Evolutionary conservation across 2,113 vertebrate species (phyloP).

Genomic region (Smithornis capensis): DNA sequence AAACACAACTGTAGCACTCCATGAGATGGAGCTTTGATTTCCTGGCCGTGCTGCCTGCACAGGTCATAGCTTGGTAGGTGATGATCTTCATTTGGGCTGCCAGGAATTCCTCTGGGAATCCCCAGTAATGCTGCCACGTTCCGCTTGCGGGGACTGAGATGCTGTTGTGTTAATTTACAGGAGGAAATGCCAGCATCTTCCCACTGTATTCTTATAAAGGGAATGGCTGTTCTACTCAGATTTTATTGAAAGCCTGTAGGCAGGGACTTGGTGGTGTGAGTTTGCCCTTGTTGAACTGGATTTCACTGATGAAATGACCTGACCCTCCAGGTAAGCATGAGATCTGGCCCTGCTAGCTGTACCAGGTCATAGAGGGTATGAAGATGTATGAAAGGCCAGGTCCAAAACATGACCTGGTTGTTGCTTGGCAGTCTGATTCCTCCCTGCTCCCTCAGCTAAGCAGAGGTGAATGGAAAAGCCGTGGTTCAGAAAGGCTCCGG

Average conservation of each 20-base stretch:
- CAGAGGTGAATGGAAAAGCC: neutral
- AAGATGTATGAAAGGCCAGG: neutral
- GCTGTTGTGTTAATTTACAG: slow-evolving; percentile 20
- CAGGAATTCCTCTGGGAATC: slow-evolving; percentile 48
- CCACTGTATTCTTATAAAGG: neutral
- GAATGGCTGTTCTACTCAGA: neutral
- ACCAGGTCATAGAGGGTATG: neutral
- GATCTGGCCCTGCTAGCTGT: neutral
- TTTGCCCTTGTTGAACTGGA: neutral
- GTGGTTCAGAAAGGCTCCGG: neutral
- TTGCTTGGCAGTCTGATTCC: slow-evolving; percentile 26
- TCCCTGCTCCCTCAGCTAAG: slow-evolving; percentile 21
- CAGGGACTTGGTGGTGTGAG: neutral
- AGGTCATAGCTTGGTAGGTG: neutral
- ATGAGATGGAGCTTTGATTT: slow-evolving; percentile 1
- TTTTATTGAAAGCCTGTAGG: neutral
- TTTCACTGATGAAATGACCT: neutral
- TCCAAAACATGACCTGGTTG: slow-evolving; percentile 30
- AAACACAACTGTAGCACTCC: neutral
- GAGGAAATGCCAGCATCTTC: slow-evolving; percentile 39
- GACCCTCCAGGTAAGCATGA: neutral
- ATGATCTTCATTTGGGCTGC: slow-evolving; percentile 5
- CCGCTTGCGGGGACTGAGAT: slow-evolving; percentile 8
- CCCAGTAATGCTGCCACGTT: neutral
- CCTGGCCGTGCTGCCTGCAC: neutral